phyloP scores from a whole-genome alignment of 2,113 vertebrate species.

The Gadus macrocephalus region DNA sequence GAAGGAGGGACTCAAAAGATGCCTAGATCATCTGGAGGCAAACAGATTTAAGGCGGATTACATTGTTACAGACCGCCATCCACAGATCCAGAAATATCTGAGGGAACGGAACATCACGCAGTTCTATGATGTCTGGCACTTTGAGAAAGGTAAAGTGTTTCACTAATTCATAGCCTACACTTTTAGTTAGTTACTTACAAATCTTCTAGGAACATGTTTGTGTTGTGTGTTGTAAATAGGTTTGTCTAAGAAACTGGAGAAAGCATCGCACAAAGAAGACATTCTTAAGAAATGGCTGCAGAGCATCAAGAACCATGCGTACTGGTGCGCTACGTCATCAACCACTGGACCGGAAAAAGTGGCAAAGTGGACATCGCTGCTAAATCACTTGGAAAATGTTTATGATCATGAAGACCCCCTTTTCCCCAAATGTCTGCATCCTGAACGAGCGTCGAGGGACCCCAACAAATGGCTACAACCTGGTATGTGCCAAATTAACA shows the following conservation, averaged over 20 bases:
- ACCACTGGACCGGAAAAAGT: not conserved
- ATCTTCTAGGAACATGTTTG: too few relatives aligned
- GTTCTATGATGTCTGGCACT: slow-evolving; percentile 12
- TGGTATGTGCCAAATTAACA: not conserved
- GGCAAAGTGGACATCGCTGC: slow-evolving; percentile 17
- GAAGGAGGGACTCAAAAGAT: not conserved
- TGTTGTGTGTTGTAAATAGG: too few relatives aligned
- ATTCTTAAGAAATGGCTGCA: too few relatives aligned
- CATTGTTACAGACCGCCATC: not conserved
- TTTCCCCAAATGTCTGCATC: too few relatives aligned
- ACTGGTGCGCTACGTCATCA: not conserved
- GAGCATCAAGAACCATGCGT: slow-evolving; percentile 7
- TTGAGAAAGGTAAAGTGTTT: not conserved
- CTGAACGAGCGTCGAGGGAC: too few relatives aligned
- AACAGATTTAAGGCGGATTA: not conserved
- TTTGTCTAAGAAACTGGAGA: too few relatives aligned
- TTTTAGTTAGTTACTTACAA: too few relatives aligned
- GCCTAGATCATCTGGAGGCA: not conserved
- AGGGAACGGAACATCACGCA: slow-evolving; percentile 1
- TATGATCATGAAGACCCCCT: slow-evolving; percentile 8
- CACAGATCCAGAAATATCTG: not conserved
- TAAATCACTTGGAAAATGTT: slow-evolving; percentile 14
- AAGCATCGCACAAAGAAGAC: too few relatives aligned
- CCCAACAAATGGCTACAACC: not conserved
- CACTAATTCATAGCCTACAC: too few relatives aligned